These are phyloP conservation scores for Triplophysa yarkandensis DNA, from an alignment of 2,797 vertebrate genomes.

Conservation along the genomic window DNA sequence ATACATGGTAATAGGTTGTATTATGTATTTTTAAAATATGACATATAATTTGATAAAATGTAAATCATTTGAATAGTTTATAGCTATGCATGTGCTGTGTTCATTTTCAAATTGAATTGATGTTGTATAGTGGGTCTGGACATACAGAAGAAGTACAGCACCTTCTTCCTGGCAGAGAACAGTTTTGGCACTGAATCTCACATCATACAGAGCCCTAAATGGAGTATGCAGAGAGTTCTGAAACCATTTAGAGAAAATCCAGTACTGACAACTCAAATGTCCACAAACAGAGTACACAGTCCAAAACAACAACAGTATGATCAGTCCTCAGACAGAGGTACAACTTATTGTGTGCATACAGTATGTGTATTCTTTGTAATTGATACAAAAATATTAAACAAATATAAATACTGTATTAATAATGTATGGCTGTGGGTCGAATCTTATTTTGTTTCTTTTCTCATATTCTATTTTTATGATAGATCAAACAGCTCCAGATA, in stretches of 20 bases:
- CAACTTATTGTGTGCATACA: not conserved
- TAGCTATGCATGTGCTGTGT: not conserved
- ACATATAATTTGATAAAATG: not conserved
- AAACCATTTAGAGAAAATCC: not conserved
- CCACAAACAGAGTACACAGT: constrained; percentile 10
- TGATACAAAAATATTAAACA: no score
- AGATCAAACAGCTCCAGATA: constrained; percentile 41
- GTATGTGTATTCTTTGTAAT: not conserved
- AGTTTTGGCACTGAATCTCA: constrained; percentile 60
- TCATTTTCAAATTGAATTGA: constrained; percentile 4
- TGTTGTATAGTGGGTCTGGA: constrained; percentile 86
- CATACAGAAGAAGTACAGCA: constrained; percentile 82
- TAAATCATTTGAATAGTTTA: not conserved
- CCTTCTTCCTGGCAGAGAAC: constrained; percentile 78
- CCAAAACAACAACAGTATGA: constrained; percentile 1
- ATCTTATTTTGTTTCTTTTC: no score
- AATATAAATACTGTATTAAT: no score
- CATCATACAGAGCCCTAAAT: constrained; percentile 38
- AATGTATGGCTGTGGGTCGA: no score
- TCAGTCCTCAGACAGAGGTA: not conserved
- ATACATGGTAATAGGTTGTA: not conserved
- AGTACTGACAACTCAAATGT: constrained; percentile 28
- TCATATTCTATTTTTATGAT: constrained; percentile 2
- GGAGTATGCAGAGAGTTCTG: constrained; percentile 33
- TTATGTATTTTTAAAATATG: not conserved